Evolutionary conservation across 2,888 invertebrate genomes (phyloP), one percentile per base, ranked within the genome.

Genomic region (Drosophila picticornis): DNA sequence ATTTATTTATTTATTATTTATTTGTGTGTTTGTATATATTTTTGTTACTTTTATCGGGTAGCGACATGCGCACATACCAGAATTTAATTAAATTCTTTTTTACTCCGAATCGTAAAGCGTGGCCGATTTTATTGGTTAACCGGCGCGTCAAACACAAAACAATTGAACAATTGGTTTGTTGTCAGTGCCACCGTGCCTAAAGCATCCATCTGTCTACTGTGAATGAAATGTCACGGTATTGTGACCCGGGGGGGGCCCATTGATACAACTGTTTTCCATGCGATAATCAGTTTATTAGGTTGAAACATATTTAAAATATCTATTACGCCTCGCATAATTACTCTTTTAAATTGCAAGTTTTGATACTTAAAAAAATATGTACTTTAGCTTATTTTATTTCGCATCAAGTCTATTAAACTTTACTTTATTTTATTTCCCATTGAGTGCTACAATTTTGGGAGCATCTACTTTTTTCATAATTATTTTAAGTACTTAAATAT

Each of bases 101-200:
- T 61, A 53, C 27, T 29, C 40, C 56, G 64, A 74, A 83, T 77
- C 80, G 86, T 51, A 62, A 69, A 83, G 84, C 90, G 90, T 88
- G 88, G 70, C 83, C 74, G 58, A 76, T 76, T 88, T 90, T 85
- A 90, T 90, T 84, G 88, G 77, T 77, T 80, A 72, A 72, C 88
- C 72, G 69, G 40, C 59, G 66, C 53, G 67, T 50, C 75, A 62
- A 78, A 72, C 72, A 72, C 86, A 84, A 88, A 88, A 71, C 83
- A 85, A 83, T 90, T 90, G 68, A 80, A 90, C 83, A 90, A 84
- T 88, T 84, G 83, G 68, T 62, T 84, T 73, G 81, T 43, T 75
- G 68, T 60, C 60, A 29, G 55, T 31, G 19, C 55, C 32, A 32
- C 36, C 22, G 61, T 64, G 27, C 10, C 31, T 71, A n/a, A 34